Conservation (phyloP, 2,797 vertebrate species). For the Loris lydekkerianus region DNA sequence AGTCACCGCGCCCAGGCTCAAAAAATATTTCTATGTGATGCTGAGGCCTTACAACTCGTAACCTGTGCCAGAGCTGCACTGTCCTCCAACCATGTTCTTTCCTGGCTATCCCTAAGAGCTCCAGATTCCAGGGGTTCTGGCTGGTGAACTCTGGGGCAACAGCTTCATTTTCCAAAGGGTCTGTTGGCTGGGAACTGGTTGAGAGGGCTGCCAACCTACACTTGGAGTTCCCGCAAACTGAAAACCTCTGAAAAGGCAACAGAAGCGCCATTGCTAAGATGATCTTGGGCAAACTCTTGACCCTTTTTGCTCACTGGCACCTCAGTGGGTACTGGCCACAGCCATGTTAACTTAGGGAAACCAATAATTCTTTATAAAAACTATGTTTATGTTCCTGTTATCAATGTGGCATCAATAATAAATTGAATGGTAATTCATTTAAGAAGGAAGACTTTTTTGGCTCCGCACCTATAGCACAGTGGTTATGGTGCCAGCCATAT, state of each 20-base stretch:
- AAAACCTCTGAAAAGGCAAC: neutral
- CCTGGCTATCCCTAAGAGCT: constrained; percentile 93
- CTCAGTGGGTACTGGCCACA: too few species aligned
- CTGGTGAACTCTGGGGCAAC: constrained; percentile 94
- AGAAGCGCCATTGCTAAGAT: constrained; percentile 82
- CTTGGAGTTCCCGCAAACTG: constrained; percentile 46
- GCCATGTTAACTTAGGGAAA: too few species aligned
- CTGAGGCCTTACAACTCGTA: constrained; percentile 92
- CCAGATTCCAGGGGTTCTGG: constrained; percentile 96
- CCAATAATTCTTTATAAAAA: constrained; percentile 2
- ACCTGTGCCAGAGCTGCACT: constrained; percentile 84
- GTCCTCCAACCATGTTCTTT: constrained; percentile 95
- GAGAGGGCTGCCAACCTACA: constrained; percentile 77
- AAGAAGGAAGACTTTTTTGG: too few species aligned
- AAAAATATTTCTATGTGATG: constrained; percentile 88
- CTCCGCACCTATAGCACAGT: too few species aligned
- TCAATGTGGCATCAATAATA: neutral
- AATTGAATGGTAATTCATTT: neutral
- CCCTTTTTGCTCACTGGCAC: accelerated
- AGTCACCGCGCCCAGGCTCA: too few species aligned
- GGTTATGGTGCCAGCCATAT: too few species aligned
- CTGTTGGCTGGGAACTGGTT: constrained; percentile 59
- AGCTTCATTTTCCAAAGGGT: constrained; percentile 88
- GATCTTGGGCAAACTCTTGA: neutral
- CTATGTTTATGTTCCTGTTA: constrained; percentile 32